These are phyloP conservation scores for Pseudonaja textilis DNA, from an alignment of 2,113 vertebrate species.

Conservation along the genomic window DNA sequence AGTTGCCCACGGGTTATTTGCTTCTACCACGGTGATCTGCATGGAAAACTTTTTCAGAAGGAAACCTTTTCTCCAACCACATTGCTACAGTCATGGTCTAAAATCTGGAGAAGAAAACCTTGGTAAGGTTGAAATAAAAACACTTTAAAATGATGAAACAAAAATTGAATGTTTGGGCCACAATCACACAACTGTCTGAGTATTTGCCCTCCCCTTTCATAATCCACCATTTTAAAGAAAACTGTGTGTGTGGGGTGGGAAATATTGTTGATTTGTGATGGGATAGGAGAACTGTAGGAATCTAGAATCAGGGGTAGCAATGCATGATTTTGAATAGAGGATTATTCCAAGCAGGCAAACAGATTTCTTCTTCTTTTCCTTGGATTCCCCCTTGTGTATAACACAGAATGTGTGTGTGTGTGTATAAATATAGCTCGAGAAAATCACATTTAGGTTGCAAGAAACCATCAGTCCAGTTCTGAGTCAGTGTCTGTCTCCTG, in stretches of 20 bases:
- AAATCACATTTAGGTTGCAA: background rate
- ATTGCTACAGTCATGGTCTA: background rate
- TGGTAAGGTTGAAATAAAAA: background rate
- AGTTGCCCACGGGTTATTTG: background rate
- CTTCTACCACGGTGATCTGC: background rate
- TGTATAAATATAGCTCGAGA: background rate
- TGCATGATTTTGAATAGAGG: background rate
- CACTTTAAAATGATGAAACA: background rate
- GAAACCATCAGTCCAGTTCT: conserved; percentile 14
- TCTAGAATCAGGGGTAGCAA: background rate
- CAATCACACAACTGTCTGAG: background rate
- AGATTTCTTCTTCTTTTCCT: background rate
- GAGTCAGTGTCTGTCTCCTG: conserved; percentile 12
- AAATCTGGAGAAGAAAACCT: background rate
- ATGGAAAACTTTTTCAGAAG: background rate
- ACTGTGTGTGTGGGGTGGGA: too few species aligned
- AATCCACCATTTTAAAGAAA: background rate
- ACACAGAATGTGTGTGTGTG: background rate
- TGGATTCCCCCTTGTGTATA: background rate
- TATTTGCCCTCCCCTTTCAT: background rate
- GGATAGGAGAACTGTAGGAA: background rate
- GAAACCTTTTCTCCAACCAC: background rate
- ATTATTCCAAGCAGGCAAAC: background rate
- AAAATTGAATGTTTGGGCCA: background rate
- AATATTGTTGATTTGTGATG: background rate